phyloP scores from a whole-genome alignment of 2,888 invertebrate species.

The Caenorhabditis sp. region DNA sequence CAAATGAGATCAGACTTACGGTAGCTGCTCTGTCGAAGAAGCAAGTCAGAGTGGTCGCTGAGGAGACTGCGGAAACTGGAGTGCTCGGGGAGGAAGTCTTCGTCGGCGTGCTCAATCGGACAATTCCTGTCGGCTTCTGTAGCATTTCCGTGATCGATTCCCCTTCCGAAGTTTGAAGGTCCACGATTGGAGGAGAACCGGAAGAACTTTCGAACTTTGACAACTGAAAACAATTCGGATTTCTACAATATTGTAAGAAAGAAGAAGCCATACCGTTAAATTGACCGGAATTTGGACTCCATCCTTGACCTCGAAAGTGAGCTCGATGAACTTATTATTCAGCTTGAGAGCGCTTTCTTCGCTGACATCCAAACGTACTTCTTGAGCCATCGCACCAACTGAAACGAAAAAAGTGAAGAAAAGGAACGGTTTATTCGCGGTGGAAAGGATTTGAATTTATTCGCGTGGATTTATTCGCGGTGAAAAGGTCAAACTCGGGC shows the following conservation, averaged over 20 bases:
- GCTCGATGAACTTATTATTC: conserved; percentile 38
- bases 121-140: conserved; percentile 42
- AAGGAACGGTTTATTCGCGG: not conserved
- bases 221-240: conserved; percentile 20
- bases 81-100: conserved; percentile 9
- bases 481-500: not conserved
- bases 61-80: not conserved
- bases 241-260: not conserved
- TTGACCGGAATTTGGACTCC: conserved; percentile 25
- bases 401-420: not conserved
- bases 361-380: conserved; percentile 38
- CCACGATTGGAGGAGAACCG: conserved; percentile 29
- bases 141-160: conserved; percentile 36
- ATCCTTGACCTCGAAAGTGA: conserved; percentile 45
- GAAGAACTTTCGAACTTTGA: conserved; percentile 20
- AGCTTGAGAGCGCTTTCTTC: conserved; percentile 29
- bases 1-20: too few species aligned
- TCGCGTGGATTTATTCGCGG: not conserved
- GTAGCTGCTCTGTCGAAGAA: conserved; percentile 50
- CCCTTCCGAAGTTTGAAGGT: conserved; percentile 29
- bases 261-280: conserved; percentile 18
- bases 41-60: conserved; percentile 20
- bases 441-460: not conserved
- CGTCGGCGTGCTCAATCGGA: conserved; percentile 32
- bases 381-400: conserved; percentile 55